These are phyloP conservation scores for Stegostoma tigrinum DNA, from an alignment of 2,113 vertebrate species.

Conservation along the genomic window DNA sequence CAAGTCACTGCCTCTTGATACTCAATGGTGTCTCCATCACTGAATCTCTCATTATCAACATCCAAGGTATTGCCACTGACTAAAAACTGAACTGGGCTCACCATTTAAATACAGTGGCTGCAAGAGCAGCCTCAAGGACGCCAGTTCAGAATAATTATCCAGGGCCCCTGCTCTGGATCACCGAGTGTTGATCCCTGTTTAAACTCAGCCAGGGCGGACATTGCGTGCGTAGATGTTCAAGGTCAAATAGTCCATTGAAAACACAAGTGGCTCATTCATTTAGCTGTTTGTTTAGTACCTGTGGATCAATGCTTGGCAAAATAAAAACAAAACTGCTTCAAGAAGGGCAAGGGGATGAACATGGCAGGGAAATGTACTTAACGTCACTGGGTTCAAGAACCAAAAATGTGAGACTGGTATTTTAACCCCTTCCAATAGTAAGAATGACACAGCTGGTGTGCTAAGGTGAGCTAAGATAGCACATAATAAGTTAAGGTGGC, in stretches of 20 bases:
- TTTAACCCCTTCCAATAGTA: not conserved
- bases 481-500: not conserved
- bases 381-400: not conserved
- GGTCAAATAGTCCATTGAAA: not conserved
- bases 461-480: no score
- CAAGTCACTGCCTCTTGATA: no score
- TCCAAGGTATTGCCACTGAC: no score
- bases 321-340: not conserved
- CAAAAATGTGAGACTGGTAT: not conserved
- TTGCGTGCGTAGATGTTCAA: not conserved
- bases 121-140: no score
- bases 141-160: not conserved
- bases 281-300: not conserved
- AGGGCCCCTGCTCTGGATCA: not conserved
- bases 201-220: not conserved
- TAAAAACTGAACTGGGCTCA: no score
- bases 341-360: not conserved
- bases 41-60: no score
- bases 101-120: no score
- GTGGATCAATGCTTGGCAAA: not conserved
- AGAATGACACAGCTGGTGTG: not conserved
- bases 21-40: no score
- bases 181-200: not conserved
- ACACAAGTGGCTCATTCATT: not conserved
- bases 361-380: not conserved